Evolutionary conservation across 2,888 invertebrate species (phyloP), one percentile per base, ranked within the genome.

Genomic region (Drosophila hamatofila): DNA sequence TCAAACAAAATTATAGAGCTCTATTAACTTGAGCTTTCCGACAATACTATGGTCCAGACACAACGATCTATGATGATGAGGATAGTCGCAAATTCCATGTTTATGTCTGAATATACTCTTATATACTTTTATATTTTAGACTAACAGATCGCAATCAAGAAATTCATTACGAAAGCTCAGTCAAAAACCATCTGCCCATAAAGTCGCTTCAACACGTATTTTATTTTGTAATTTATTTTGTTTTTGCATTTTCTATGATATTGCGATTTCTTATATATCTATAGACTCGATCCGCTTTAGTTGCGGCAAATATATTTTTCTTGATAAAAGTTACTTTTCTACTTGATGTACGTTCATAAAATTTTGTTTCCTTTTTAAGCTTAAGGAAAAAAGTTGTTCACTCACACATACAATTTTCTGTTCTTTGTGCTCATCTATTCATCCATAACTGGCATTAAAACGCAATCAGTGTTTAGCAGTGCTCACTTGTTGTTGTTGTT

Each of bases 381-480:
- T 27, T 11, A 41, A 9, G 9, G 12, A 30, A 56, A 56, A 41
- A 56, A 56, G 30, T 56, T 42, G 11, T 21, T 18, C 18, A 21
- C 56, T 11, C 21, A 42, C 18, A 14, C 42, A 21, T 42, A 42
- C 14, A 56, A 41, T 30, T 30, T 21, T 44, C 33, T 56, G 46
- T 44, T 56, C 44, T 70, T 75, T 75, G 56, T 66, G 46, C 66
- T 59, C 76, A 57, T 74, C 80, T 67, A 71, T 69, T 82, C 78
- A 85, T 67, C 85, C 78, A 82, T 88, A 88, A 76, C 80, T 74
- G 78, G 85, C 88, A 82, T 85, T 88, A 84, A 84, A 88, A 84
- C 88, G 78, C 83, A 84, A 84, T 84, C 83, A 88, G 78, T 82
- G 88, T 85, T 84, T 74, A 80, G 76, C 83, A 85, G 41, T 65